Evolutionary conservation across 2,797 vertebrate species (phyloP).

Genomic region (Sphenodon punctatus): DNA sequence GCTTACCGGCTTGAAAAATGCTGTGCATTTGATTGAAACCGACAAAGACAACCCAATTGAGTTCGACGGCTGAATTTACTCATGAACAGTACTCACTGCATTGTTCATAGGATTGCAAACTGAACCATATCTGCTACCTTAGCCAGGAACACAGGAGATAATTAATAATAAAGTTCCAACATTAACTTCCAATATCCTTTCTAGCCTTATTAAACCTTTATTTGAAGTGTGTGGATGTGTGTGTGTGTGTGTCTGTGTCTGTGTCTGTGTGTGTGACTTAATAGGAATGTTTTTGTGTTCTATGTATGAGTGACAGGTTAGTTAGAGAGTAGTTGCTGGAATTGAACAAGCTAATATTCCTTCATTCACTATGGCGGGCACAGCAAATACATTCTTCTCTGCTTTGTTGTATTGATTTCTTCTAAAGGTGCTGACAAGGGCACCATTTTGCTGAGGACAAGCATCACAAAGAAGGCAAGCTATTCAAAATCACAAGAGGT

Average conservation of each 20-base stretch:
- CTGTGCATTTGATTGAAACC: background rate
- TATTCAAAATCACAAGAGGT: constrained; percentile 34
- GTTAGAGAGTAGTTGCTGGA: constrained; percentile 7
- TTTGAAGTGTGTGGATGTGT: background rate
- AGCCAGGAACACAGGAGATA: background rate
- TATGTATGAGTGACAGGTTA: background rate
- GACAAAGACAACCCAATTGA: background rate
- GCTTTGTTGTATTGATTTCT: constrained; percentile 36
- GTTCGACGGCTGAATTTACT: background rate
- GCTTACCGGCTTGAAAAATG: background rate
- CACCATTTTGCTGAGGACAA: constrained; percentile 19
- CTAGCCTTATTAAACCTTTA: background rate
- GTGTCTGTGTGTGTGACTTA: background rate
- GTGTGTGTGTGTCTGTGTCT: too few species aligned
- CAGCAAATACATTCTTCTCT: background rate
- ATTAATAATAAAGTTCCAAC: background rate
- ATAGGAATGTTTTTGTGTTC: background rate
- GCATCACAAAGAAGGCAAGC: constrained; percentile 14
- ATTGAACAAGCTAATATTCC: background rate
- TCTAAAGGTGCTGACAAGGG: constrained; percentile 23
- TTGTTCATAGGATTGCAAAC: too few species aligned
- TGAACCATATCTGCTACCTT: background rate
- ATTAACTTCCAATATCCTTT: background rate
- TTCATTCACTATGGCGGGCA: constrained; percentile 15
- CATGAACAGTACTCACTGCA: too few species aligned